Conservation (phyloP, 1,140 invertebrate species). For the Ladona fulva region DNA sequence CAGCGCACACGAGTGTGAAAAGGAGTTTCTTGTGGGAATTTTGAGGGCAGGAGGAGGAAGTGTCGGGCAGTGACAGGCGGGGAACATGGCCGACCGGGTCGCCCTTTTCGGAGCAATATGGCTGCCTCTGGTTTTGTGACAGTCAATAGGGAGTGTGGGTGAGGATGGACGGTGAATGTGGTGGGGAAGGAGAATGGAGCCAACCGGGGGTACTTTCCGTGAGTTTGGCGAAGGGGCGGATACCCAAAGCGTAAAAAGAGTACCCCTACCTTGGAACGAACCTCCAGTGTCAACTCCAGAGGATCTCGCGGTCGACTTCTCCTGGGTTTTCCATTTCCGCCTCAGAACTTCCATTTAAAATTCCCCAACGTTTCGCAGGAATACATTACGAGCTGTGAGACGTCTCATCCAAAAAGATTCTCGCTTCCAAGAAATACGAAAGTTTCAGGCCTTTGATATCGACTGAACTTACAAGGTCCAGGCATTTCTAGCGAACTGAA, state of each 20-base stretch:
- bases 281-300: background rate
- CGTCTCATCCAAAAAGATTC: no score
- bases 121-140: slow-evolving; percentile 1
- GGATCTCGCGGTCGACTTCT: background rate
- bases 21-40: no score
- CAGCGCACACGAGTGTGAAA: no score
- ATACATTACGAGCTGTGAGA: no score
- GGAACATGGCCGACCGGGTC: background rate
- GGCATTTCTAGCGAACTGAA: no score
- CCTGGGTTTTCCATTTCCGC: background rate
- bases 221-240: background rate
- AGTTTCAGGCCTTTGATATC: no score
- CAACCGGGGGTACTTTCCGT: background rate
- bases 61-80: background rate
- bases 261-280: background rate
- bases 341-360: no score
- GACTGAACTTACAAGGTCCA: no score
- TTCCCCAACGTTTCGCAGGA: no score
- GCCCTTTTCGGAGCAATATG: background rate
- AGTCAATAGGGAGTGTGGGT: background rate
- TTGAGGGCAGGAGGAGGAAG: no score
- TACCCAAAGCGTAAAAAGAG: background rate
- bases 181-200: background rate
- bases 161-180: background rate
- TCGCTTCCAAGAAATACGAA: no score